A percentile compares a stretch with the other conserved stretches of the same genome.
These are phyloP conservation scores for Hemitrygon akajei DNA, from an alignment of 2,797 vertebrate genomes.

Conservation along the genomic window DNA sequence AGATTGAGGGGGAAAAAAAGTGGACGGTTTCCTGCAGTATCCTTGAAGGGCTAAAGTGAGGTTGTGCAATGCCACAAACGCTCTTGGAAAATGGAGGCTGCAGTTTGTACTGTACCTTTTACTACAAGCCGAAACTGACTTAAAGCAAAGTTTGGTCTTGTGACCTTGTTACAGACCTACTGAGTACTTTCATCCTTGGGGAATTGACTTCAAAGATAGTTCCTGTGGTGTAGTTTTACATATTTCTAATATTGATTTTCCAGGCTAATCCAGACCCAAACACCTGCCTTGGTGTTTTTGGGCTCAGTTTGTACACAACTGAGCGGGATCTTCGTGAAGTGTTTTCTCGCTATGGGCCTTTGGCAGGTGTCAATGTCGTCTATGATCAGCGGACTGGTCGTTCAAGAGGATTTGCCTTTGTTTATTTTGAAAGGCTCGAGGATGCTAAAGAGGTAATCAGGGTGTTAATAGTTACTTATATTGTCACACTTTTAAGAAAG, in stretches of 20 bases:
- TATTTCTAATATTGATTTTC: slow-evolving; percentile 1
- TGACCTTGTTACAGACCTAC: background rate
- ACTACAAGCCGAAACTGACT: background rate
- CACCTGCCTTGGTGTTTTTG: slow-evolving; percentile 84
- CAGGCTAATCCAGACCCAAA: slow-evolving; percentile 90
- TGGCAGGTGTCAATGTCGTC: slow-evolving; percentile 85
- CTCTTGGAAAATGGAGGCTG: background rate
- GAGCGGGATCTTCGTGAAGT: slow-evolving; percentile 86
- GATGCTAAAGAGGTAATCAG: slow-evolving; percentile 83
- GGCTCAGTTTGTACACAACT: slow-evolving; percentile 86
- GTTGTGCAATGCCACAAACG: too few relatives aligned
- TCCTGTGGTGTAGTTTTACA: background rate
- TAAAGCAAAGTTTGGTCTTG: background rate
- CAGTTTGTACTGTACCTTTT: background rate
- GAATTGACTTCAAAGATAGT: background rate
- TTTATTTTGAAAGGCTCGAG: slow-evolving; percentile 86
- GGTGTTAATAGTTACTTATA: background rate
- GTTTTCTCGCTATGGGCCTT: slow-evolving; percentile 80
- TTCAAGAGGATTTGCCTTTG: slow-evolving; percentile 86
- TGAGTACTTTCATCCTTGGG: background rate
- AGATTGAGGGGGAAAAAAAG: background rate
- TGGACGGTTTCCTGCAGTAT: background rate
- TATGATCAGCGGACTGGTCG: slow-evolving; percentile 85
- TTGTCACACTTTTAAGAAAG: background rate
- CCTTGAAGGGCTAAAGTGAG: background rate